Evolutionary conservation across 2,888 invertebrate species (phyloP), one percentile per base, ranked within the genome.

Genomic region (Branchellion lobata): DNA sequence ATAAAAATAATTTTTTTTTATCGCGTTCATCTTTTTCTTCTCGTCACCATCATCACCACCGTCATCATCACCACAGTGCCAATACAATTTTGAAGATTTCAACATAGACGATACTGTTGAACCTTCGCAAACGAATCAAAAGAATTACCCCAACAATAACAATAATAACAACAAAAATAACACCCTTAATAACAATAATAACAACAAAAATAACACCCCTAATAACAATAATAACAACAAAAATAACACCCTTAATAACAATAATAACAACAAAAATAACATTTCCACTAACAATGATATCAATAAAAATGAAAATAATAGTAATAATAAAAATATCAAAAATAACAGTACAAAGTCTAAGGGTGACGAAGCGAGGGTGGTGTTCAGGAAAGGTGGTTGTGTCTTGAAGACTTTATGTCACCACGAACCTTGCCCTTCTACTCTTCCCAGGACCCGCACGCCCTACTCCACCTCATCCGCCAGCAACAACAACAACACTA

Each of bases 61-160:
- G n/a, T n/a, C n/a, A n/a, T n/a, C n/a, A n/a, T n/a, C n/a, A n/a
- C n/a, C n/a, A n/a, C n/a, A 75, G 75, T 75, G 51, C 31, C 75
- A 53, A 8, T 75, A 36, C 75, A 75, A 29, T 33, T 75, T 75
- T 18, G 47, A 75, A 31, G 53, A 75, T n/a, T 53, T 75, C 27
- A 21, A 40, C 5, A 75, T 75, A 5, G 75, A 75, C 29, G 40
- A 53, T 8, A 75, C 75, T 8, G 2, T 73, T 24, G 27, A 73
- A 36, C 18, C 21, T 24, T 27, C 21, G 18, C 1, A 73, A 40
- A 36, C 36, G 21, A 33, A 33, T 73, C 75, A 31, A 21, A 75
- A 51, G 1, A 51, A 53, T 24, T 18, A 18, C n/a, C 3, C 24
- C n/a, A 57, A n/a, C n/a, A 57, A 57, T 57, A 18, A 47, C 18